These are phyloP conservation scores for Glyptemys insculpta DNA, from an alignment of 2,797 vertebrate species.

Conservation along the genomic window DNA sequence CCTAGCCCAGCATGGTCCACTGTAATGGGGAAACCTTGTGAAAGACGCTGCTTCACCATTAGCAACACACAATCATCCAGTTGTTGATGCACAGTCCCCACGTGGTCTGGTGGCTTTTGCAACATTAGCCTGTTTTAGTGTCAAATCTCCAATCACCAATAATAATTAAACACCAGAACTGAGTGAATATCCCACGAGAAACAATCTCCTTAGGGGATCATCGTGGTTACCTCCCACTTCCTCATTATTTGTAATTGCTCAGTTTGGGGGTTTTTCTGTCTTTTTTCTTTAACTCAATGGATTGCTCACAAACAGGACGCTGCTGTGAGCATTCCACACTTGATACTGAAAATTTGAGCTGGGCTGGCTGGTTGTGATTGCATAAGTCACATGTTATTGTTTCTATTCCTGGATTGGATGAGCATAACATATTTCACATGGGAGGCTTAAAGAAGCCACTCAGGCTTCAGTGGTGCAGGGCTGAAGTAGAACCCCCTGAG, in stretches of 20 bases:
- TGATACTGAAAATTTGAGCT: neutral
- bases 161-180: conserved; percentile 32
- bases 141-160: neutral
- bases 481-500: too few species aligned
- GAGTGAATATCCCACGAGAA: conserved; percentile 36
- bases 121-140: conserved; percentile 6
- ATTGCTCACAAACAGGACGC: neutral
- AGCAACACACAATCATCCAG: neutral
- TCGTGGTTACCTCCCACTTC: neutral
- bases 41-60: neutral
- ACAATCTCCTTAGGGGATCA: conserved; percentile 8
- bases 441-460: neutral
- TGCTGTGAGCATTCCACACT: neutral
- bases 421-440: neutral
- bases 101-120: conserved; percentile 5
- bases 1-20: neutral
- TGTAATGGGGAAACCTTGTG: neutral
- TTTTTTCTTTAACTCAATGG: neutral
- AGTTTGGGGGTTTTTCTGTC: neutral
- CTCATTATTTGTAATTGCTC: neutral
- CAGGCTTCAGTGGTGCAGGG: too few species aligned
- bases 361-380: neutral
- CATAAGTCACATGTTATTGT: neutral
- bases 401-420: neutral
- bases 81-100: neutral